Evolutionary conservation across 92 coral and sea anemone genomes (phyloP).

Genomic region (Bergia puertoricense): DNA sequence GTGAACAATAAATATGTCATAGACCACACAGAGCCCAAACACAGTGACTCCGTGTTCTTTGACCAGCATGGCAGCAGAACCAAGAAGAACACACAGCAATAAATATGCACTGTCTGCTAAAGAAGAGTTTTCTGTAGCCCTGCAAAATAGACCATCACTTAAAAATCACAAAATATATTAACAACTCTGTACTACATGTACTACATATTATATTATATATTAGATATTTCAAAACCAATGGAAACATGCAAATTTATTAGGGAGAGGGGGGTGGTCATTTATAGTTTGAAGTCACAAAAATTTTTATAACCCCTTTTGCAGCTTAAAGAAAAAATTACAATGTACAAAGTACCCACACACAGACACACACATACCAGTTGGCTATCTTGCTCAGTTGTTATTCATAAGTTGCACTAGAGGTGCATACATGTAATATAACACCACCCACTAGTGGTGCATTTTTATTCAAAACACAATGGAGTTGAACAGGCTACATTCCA

Average conservation of each 20-base stretch:
- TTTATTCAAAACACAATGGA: too few species aligned
- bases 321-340: too few species aligned
- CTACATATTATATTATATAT: not conserved
- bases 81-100: constrained; percentile 55
- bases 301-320: too few species aligned
- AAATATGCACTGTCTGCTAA: constrained; percentile 16
- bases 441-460: too few species aligned
- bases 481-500: too few species aligned
- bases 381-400: too few species aligned
- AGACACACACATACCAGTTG: too few species aligned
- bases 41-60: constrained; percentile 93
- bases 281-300: too few species aligned
- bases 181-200: not conserved
- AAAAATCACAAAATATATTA: not conserved
- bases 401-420: too few species aligned
- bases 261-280: too few species aligned
- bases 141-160: not conserved
- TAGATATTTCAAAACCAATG: not conserved
- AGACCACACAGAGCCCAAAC: constrained; percentile 83
- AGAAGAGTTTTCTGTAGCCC: constrained; percentile 43
- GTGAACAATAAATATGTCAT: constrained; percentile 65
- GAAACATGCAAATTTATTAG: not conserved
- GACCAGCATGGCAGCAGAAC: constrained; percentile 78
- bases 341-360: too few species aligned
- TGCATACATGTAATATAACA: too few species aligned